Base-by-base conservation (phyloP, 2,888 invertebrate genomes). In the Papilio protenor region DNA sequence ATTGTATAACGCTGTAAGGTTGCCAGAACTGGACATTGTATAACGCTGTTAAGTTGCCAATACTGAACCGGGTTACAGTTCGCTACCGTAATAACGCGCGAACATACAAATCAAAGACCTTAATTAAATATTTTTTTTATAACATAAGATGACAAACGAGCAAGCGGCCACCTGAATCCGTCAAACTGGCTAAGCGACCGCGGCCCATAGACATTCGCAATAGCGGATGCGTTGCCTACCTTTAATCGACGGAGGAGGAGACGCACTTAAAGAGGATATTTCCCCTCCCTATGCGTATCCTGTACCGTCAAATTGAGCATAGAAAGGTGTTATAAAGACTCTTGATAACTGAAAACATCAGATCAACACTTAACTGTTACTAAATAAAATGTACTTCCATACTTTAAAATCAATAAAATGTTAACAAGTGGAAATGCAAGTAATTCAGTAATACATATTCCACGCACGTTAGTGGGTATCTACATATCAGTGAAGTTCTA, bases 1-100 rank as follows among this genome's bases (percentile, higher is more conserved):
- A 91, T 92, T 90, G 90, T 90, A 89, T 87, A 89, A 88, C 57
- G 23, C 52, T 14, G 23, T 75, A 64, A 75, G 33, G 75, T 75
- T 72, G 78, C 64, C 75, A 86, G 73, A 66, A 70, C 27, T 74
- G 61, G 45, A 52, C 59, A 71, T 71, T 75, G 70, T 59, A 89
- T 87, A 89, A 88, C 47, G 40, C 23, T 59, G 47, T 75, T 45
- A 75, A 72, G 75, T 72, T 72, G 71, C 87, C 87, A 84, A 86
- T 85, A 85, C 83, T 81, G 83, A 86, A 88, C 87, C 87, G 85
- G 85, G 87, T 86, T 86, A 84, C 84, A 83, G 83, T 80, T 82
- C 79, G 79, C 84, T 81, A 80, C 81, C 81, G 73, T 40, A 59
- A 40, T 55, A 2, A 10, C 45, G 4, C n/a, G 14, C 45, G 66